These are phyloP conservation scores for Drosophila atroscutellata DNA, from an alignment of 2,888 invertebrate genomes.

Conservation along the genomic window DNA sequence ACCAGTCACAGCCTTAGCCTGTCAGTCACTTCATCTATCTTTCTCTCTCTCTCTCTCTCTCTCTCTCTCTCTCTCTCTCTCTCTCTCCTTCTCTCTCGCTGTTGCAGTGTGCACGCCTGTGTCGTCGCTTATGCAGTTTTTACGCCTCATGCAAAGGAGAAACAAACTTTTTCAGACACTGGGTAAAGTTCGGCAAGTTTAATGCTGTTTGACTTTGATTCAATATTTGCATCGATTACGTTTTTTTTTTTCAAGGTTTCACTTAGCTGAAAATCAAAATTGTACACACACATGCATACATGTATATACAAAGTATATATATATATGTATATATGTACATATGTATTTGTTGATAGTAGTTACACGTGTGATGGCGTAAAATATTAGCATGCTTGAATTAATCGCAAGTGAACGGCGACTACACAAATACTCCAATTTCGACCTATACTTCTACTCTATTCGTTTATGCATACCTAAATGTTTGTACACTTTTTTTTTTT, in stretches of 20 bases:
- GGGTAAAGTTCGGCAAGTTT: slow-evolving; percentile 78
- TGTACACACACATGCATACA: slow-evolving; percentile 3
- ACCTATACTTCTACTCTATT: background rate
- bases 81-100: background rate
- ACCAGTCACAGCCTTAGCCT: slow-evolving; percentile 30
- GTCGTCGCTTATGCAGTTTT: slow-evolving; percentile 51
- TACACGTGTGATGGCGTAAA: slow-evolving; percentile 14
- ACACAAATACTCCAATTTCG: slow-evolving; percentile 17
- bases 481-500: background rate
- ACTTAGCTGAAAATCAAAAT: slow-evolving; percentile 51
- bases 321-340: background rate
- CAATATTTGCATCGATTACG: slow-evolving; percentile 78
- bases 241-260: slow-evolving; percentile 57
- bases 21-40: slow-evolving; percentile 25
- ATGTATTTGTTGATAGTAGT: slow-evolving; percentile 7
- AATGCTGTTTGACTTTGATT: slow-evolving; percentile 79
- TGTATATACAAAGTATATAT: background rate
- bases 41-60: slow-evolving; percentile 8
- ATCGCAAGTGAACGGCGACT: slow-evolving; percentile 24
- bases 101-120: slow-evolving; percentile 1
- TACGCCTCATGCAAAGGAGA: slow-evolving; percentile 61
- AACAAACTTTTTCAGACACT: slow-evolving; percentile 67
- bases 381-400: slow-evolving; percentile 25
- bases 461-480: background rate
- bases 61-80: slow-evolving; percentile 6